phyloP scores from a whole-genome alignment of 2,888 invertebrate genomes.

The Carcina quercana region DNA sequence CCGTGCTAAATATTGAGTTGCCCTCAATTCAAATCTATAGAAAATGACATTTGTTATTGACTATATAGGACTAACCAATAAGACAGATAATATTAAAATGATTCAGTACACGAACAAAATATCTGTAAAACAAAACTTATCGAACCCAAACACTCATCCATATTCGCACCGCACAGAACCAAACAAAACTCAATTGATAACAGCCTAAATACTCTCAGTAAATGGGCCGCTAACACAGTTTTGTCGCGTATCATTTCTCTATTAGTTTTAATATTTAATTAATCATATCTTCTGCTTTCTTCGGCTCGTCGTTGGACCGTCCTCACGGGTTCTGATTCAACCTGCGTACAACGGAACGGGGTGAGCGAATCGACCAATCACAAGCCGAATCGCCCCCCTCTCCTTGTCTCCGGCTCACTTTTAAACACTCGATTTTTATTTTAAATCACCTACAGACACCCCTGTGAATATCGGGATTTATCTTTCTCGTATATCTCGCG shows the following conservation, averaged over 20 bases:
- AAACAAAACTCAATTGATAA: background rate
- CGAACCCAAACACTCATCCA: no score
- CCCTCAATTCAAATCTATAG: no score
- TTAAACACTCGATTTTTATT: slow-evolving; percentile 18
- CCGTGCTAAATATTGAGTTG: no score
- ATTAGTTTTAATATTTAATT: slow-evolving; percentile 1
- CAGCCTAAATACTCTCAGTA: background rate
- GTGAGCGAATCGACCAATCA: slow-evolving; percentile 60
- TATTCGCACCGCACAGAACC: no score
- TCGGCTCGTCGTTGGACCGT: slow-evolving; percentile 6
- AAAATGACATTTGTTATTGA: no score
- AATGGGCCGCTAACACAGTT: background rate
- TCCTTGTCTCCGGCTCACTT: slow-evolving; percentile 55
- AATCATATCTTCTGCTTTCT: slow-evolving; percentile 13
- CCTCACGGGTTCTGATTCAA: slow-evolving; percentile 69
- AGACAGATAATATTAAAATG: no score
- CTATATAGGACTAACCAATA: no score
- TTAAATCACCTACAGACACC: slow-evolving; percentile 1
- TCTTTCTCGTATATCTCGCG: slow-evolving; percentile 46
- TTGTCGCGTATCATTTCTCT: background rate
- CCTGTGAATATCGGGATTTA: background rate
- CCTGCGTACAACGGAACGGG: slow-evolving; percentile 69
- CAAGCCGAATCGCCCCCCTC: slow-evolving; percentile 64
- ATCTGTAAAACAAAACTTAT: no score
- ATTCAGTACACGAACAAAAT: no score